Conservation (phyloP, 2,888 invertebrate species). For the Plutella xylostella region DNA sequence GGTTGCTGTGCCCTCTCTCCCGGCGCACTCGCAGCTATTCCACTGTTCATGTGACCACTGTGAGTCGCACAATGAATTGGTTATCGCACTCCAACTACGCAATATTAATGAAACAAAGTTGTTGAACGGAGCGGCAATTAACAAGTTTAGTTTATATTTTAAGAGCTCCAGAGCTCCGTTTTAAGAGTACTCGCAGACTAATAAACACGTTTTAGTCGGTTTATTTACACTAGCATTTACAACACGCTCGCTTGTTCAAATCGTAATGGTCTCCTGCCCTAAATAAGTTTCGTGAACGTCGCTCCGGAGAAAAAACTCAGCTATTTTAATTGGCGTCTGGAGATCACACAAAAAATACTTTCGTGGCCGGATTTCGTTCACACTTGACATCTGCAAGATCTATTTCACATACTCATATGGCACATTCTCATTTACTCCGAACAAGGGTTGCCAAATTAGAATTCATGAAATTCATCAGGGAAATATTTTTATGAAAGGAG, state of each 20-base stretch:
- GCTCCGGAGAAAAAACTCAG: conserved; percentile 50
- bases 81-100: conserved; percentile 17
- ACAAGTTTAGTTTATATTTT: conserved; percentile 44
- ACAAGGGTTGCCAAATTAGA: conserved; percentile 1
- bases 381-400: conserved; percentile 32
- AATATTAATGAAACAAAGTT: conserved; percentile 29
- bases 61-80: conserved; percentile 21
- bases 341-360: conserved; percentile 38
- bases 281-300: conserved; percentile 55
- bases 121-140: conserved; percentile 41
- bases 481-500: too few species aligned
- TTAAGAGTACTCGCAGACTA: conserved; percentile 37
- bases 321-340: conserved; percentile 65
- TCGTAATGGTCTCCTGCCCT: conserved; percentile 53
- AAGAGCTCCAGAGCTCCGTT: conserved; percentile 33
- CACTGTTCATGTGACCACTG: conserved; percentile 5
- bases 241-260: conserved; percentile 44
- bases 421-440: conserved; percentile 2
- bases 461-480: too few species aligned
- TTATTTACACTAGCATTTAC: conserved; percentile 49
- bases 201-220: conserved; percentile 51
- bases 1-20: conserved; percentile 27
- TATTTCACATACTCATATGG: conserved; percentile 10
- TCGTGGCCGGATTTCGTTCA: conserved; percentile 40
- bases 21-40: conserved; percentile 20